phyloP scores from a whole-genome alignment of 2,113 vertebrate species.

The Myocastor coypus region DNA sequence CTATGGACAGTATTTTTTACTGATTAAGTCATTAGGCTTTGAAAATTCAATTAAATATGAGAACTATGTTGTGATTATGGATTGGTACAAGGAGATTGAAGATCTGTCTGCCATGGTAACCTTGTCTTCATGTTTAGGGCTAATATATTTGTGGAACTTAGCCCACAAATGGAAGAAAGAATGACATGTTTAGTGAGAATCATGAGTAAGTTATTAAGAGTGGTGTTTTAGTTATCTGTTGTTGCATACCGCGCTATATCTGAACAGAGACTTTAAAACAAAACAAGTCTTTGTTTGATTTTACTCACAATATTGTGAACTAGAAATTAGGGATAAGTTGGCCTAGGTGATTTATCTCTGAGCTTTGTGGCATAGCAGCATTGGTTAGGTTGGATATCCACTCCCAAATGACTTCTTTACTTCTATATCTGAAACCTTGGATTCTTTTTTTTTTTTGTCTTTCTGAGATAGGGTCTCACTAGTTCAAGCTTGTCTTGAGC shows the following conservation, averaged over 20 bases:
- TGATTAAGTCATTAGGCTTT: slow-evolving; percentile 24
- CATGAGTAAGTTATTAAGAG: slow-evolving; percentile 13
- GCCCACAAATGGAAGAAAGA: background rate
- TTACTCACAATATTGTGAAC: slow-evolving; percentile 40
- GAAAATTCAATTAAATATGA: slow-evolving; percentile 51
- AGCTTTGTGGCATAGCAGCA: background rate
- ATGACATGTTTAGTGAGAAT: slow-evolving; percentile 45
- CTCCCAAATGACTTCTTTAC: background rate
- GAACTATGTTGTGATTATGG: slow-evolving; percentile 18
- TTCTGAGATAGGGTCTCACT: too few species aligned
- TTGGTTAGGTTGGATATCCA: background rate
- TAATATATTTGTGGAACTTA: background rate
- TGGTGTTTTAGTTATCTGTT: slow-evolving; percentile 22
- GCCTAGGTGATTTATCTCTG: background rate
- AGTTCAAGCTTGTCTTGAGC: too few species aligned
- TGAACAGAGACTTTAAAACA: slow-evolving; percentile 45
- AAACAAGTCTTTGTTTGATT: slow-evolving; percentile 50
- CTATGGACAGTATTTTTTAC: background rate
- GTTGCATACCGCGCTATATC: background rate
- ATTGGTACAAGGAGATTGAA: background rate
- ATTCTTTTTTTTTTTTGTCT: background rate
- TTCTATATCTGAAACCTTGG: background rate
- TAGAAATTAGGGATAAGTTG: slow-evolving; percentile 10
- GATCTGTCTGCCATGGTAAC: background rate
- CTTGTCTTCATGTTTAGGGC: slow-evolving; percentile 4